phyloP scores from a whole-genome alignment of 2,888 invertebrate species.

The Siphonodentalium dalli region DNA sequence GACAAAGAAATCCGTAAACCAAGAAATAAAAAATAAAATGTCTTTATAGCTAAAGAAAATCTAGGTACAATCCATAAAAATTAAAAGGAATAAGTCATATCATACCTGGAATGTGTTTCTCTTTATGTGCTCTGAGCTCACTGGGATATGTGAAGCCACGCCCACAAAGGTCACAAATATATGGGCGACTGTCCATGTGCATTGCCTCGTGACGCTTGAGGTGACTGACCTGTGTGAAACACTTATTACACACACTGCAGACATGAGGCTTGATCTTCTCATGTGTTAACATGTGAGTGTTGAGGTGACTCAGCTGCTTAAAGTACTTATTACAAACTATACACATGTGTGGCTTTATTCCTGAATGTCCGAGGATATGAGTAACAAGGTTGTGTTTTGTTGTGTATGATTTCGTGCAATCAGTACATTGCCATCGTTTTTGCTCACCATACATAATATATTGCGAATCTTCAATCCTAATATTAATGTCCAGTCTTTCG shows the following conservation, averaged over 20 bases:
- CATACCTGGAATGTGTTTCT: slow-evolving; percentile 40
- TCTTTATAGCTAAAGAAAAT: too few species aligned
- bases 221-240: slow-evolving; percentile 63
- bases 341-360: slow-evolving; percentile 63
- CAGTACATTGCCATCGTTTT: slow-evolving; percentile 61
- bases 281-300: slow-evolving; percentile 64
- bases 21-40: too few species aligned
- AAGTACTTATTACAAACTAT: slow-evolving; percentile 63
- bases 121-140: slow-evolving; percentile 57
- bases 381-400: slow-evolving; percentile 64
- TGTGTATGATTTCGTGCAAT: slow-evolving; percentile 62
- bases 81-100: too few species aligned
- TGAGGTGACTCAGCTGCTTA: slow-evolving; percentile 63
- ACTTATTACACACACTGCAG: slow-evolving; percentile 58
- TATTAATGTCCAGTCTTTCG: slow-evolving; percentile 53
- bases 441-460: slow-evolving; percentile 53
- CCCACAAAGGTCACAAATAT: slow-evolving; percentile 57
- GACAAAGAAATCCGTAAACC: too few species aligned
- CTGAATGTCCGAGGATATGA: slow-evolving; percentile 61
- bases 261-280: slow-evolving; percentile 60
- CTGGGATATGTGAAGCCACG: slow-evolving; percentile 59
- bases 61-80: too few species aligned
- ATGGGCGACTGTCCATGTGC: slow-evolving; percentile 53
- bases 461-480: slow-evolving; percentile 60
- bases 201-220: slow-evolving; percentile 62